Conservation (phyloP, 2,797 vertebrate genomes). For the Pangasius djambal region DNA sequence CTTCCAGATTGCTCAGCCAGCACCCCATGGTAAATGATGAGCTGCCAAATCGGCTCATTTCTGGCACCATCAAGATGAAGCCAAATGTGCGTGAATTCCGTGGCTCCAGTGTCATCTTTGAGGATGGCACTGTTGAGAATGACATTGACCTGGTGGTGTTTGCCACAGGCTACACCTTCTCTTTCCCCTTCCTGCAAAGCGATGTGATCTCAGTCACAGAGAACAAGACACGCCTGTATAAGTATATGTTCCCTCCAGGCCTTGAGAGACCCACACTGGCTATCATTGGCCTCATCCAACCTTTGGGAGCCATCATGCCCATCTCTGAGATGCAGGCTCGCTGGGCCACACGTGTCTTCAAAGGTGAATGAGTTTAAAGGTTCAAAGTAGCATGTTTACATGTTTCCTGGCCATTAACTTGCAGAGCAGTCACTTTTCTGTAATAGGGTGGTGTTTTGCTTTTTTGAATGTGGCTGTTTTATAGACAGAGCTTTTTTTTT, state of each 20-base stretch:
- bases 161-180: conserved; percentile 80
- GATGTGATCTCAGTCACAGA: conserved; percentile 65
- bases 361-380: conserved; percentile 66
- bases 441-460: neutral
- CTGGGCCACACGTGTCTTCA: conserved; percentile 80
- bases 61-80: conserved; percentile 76
- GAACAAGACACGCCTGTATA: conserved; percentile 77
- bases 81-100: conserved; percentile 75
- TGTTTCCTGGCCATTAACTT: too few species aligned
- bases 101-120: conserved; percentile 76
- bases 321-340: conserved; percentile 81
- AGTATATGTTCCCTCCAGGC: conserved; percentile 75
- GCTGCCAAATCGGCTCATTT: conserved; percentile 79
- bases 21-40: conserved; percentile 79
- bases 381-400: neutral
- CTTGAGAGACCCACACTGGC: conserved; percentile 74
- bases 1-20: conserved; percentile 73
- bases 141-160: conserved; percentile 81
- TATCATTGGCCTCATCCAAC: conserved; percentile 79
- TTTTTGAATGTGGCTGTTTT: neutral
- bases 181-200: conserved; percentile 78
- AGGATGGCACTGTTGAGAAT: conserved; percentile 76
- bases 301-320: conserved; percentile 79
- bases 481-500: neutral
- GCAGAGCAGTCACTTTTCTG: neutral